Percentiles rank a stretch among this genome's conserved stretches.
phyloP scores from a whole-genome alignment of 1,140 invertebrate species.

The Holcopasites calliopsidis region DNA sequence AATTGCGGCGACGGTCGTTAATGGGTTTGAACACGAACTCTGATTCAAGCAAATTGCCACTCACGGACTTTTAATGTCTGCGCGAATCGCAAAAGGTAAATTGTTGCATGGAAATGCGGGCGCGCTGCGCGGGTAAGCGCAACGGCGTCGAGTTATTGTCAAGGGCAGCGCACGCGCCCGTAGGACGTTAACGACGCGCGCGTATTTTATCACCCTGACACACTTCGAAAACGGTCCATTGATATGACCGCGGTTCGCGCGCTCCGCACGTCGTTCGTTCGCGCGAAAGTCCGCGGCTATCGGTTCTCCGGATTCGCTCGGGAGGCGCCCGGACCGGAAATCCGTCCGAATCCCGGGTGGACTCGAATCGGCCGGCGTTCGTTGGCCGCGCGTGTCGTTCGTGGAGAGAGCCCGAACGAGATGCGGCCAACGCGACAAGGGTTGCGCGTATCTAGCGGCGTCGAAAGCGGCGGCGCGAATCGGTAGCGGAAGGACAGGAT shows the following conservation, averaged over 20 bases:
- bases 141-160: slow-evolving; percentile 55
- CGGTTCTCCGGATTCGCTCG: neutral
- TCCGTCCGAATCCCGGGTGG: neutral
- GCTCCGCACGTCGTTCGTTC: neutral
- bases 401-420: no score
- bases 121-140: slow-evolving; percentile 14
- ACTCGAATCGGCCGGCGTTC: no score
- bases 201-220: slow-evolving; percentile 62
- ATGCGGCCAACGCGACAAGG: no score
- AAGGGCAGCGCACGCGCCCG: slow-evolving; percentile 51
- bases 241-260: slow-evolving; percentile 49
- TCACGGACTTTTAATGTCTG: slow-evolving; percentile 63
- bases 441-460: no score
- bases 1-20: slow-evolving; percentile 35
- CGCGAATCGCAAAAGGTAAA: slow-evolving; percentile 64
- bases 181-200: slow-evolving; percentile 53
- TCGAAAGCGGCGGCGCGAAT: slow-evolving; percentile 16
- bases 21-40: slow-evolving; percentile 61
- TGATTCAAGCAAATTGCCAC: slow-evolving; percentile 66
- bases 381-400: no score
- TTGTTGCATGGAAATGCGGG: slow-evolving; percentile 61
- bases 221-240: slow-evolving; percentile 59
- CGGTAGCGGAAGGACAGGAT: slow-evolving; percentile 66
- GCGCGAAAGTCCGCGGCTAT: neutral
- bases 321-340: neutral